A percentile compares a stretch with the other conserved stretches of the same genome.
These are phyloP conservation scores for Ctenochaetus hawaiiensis DNA, from an alignment of 2,797 vertebrate species.

Conservation along the genomic window DNA sequence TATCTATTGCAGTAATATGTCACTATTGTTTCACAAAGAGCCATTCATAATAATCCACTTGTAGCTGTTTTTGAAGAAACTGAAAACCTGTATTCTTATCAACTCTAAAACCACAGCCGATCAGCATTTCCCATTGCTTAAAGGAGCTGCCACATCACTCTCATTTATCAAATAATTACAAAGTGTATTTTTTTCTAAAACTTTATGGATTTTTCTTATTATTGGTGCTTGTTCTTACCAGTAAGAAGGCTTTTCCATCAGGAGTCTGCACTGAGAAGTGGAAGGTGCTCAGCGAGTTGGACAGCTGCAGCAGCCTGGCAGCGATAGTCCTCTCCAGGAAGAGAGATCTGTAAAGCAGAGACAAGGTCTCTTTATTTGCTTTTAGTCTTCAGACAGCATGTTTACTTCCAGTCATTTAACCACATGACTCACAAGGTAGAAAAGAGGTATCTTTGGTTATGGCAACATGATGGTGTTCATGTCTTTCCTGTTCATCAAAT, in stretches of 20 bases:
- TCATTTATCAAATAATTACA: slow-evolving; percentile 5
- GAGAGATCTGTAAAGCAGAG: slow-evolving; percentile 82
- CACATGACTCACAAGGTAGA: slow-evolving; percentile 1
- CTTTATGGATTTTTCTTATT: slow-evolving; percentile 24
- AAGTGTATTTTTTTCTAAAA: slow-evolving; percentile 39
- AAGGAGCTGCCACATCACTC: not conserved
- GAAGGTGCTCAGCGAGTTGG: slow-evolving; percentile 90
- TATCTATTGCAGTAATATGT: not conserved
- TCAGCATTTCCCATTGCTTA: slow-evolving; percentile 5
- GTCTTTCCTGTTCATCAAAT: not conserved
- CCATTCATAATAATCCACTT: slow-evolving; percentile 17
- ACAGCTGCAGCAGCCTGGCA: slow-evolving; percentile 88
- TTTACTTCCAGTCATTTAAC: not conserved
- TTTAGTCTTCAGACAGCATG: not conserved
- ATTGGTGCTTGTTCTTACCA: slow-evolving; percentile 86
- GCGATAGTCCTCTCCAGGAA: slow-evolving; percentile 90
- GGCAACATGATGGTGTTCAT: not conserved
- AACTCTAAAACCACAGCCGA: slow-evolving; percentile 39
- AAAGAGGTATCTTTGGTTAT: not conserved
- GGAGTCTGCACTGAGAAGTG: slow-evolving; percentile 91
- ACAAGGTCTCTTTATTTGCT: slow-evolving; percentile 39
- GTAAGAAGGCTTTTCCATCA: slow-evolving; percentile 87
- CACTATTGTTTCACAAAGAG: slow-evolving; percentile 6
- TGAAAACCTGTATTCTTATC: slow-evolving; percentile 1
- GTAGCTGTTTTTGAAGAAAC: slow-evolving; percentile 41